A percentile compares a stretch with the other conserved stretches of the same genome.
Evolutionary conservation across 2,888 invertebrate species (phyloP).

Genomic region (Drosophila mimica): DNA sequence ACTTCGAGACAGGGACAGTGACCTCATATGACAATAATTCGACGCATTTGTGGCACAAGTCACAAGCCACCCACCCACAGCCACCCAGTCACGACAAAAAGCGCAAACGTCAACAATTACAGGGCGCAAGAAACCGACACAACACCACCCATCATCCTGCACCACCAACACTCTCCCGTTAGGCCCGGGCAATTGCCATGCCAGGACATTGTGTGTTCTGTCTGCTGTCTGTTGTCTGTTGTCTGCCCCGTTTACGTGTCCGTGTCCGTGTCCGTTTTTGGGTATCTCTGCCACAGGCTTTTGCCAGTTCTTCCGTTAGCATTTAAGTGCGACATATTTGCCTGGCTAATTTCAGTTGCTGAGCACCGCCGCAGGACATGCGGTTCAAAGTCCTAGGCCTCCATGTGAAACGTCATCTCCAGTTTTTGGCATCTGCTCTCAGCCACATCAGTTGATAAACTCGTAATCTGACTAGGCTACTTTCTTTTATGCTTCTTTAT

Average conservation of each 20-base stretch:
- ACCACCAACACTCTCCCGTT: slow-evolving; percentile 11
- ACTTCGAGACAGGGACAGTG: slow-evolving; percentile 74
- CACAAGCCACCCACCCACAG: slow-evolving; percentile 4
- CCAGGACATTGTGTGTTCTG: slow-evolving; percentile 29
- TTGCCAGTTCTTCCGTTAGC: slow-evolving; percentile 70
- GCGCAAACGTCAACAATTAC: slow-evolving; percentile 81
- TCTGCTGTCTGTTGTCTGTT: slow-evolving; percentile 4
- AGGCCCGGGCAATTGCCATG: slow-evolving; percentile 66
- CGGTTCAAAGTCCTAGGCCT: slow-evolving; percentile 59
- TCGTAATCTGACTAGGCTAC: slow-evolving; percentile 9
- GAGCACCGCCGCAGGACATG: slow-evolving; percentile 58
- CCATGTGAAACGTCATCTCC: slow-evolving; percentile 21
- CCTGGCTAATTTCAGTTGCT: slow-evolving; percentile 72
- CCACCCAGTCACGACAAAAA: slow-evolving; percentile 47
- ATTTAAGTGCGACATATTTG: slow-evolving; percentile 80
- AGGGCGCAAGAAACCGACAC: slow-evolving; percentile 11
- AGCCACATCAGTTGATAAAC: slow-evolving; percentile 25
- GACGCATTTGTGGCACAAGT: slow-evolving; percentile 78
- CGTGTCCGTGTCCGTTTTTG: slow-evolving; percentile 44
- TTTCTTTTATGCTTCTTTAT: slow-evolving; percentile 7
- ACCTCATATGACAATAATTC: slow-evolving; percentile 80
- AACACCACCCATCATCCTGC: background rate
- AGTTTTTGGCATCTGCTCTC: slow-evolving; percentile 14
- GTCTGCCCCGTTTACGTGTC: background rate
- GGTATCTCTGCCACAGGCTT: slow-evolving; percentile 45